Conservation (phyloP, 2,888 invertebrate species). For the Apomyelois bistriatella region DNA sequence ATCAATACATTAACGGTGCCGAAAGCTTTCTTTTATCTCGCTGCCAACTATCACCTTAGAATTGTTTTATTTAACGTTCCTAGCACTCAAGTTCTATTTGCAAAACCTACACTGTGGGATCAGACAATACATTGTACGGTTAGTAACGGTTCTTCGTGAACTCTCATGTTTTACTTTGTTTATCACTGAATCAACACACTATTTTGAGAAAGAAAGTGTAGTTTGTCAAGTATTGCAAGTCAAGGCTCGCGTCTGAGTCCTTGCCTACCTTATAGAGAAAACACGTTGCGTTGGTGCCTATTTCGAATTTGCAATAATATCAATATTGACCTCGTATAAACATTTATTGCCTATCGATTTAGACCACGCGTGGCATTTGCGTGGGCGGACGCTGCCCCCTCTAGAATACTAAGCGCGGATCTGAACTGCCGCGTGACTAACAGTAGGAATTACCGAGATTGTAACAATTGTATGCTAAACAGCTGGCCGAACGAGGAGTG, state of each 20-base stretch:
- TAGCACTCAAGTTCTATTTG: conserved; percentile 23
- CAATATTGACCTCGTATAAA: conserved; percentile 63
- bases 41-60: conserved; percentile 33
- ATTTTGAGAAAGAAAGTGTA: conserved; percentile 2
- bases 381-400: conserved; percentile 47
- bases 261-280: conserved; percentile 12
- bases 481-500: conserved; percentile 27
- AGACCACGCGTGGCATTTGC: conserved; percentile 57
- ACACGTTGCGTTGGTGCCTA: conserved; percentile 34
- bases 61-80: conserved; percentile 29
- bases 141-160: conserved; percentile 11
- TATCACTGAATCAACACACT: conserved; percentile 5
- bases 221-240: background rate
- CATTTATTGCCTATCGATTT: conserved; percentile 67
- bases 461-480: conserved; percentile 59
- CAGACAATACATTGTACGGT: background rate
- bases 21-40: conserved; percentile 42
- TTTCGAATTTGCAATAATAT: conserved; percentile 62
- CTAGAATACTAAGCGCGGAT: conserved; percentile 62
- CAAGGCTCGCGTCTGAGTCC: background rate
- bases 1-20: conserved; percentile 47
- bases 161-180: conserved; percentile 2
- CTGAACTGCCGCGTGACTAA: conserved; percentile 69
- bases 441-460: conserved; percentile 67
- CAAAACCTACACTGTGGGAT: conserved; percentile 8